phyloP scores from a whole-genome alignment of 2,113 vertebrate genomes.

The Myotis lucifugus region DNA sequence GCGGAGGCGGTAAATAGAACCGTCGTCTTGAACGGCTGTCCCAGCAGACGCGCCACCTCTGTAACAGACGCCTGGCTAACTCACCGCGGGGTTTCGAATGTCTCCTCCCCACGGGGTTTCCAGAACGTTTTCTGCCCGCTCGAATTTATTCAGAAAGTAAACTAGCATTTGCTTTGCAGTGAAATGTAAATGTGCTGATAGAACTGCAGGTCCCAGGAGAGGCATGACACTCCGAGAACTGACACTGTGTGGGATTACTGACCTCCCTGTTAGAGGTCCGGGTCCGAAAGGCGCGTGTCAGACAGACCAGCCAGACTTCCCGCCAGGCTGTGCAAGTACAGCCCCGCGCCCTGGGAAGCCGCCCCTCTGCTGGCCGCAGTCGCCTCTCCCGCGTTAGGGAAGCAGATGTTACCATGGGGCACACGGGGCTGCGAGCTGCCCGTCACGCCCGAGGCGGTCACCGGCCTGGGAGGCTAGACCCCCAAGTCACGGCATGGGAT shows the following conservation, averaged over 20 bases:
- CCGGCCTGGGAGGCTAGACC: not conserved
- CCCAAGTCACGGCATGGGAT: not conserved
- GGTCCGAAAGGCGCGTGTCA: not conserved
- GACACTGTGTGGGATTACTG: not conserved
- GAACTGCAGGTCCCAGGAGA: not conserved
- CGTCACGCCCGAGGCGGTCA: too few species aligned
- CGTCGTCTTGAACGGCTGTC: not conserved
- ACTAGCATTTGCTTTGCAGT: not conserved
- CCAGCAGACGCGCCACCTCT: not conserved
- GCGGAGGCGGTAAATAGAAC: not conserved
- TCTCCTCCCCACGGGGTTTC: not conserved
- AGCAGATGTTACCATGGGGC: not conserved
- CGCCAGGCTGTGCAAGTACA: not conserved
- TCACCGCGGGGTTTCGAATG: not conserved
- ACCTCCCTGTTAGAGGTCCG: not conserved
- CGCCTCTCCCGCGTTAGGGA: not conserved
- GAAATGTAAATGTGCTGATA: not conserved
- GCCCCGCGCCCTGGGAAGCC: not conserved
- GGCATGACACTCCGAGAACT: not conserved
- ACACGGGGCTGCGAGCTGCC: not conserved
- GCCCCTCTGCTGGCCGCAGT: not conserved
- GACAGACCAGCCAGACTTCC: not conserved
- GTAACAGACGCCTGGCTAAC: accelerated
- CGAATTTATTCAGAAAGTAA: not conserved
- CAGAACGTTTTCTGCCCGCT: not conserved